Base-by-base conservation (phyloP, 1,140 invertebrate species). In the Druon quercuslanigerum region DNA sequence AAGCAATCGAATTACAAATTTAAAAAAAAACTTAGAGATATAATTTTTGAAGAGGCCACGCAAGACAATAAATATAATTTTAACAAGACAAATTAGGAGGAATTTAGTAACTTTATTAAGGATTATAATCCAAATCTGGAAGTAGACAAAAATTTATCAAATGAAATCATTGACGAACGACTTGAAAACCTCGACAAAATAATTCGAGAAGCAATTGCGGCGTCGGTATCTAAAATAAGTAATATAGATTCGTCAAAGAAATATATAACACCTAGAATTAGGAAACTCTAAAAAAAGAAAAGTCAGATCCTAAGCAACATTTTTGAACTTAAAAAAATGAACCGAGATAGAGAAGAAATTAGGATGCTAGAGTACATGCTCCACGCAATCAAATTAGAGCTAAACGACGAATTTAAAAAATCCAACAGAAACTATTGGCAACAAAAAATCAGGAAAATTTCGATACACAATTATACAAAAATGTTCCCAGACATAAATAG, bases 401-500 rank as follows among this genome's bases (percentile, higher is more conserved):
- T 79, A 33, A 77, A 77, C 72, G 19, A 14, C 8, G 75, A 80
- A 75, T 80, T 75, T 56, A 71, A 13, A 0, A 75, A 52, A 56
- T 17, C 75, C 0, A 72, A 17, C 51, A 80, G 20, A 20, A 77
- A 72, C 51, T 80, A 77, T 25, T 80, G 73, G 79, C 9, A 73
- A 40, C 14, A 50, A 0, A 16, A 57, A 40, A 70, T 80, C 1
- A 0, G 2, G 0, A 50, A 72, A n/a, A 77, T 80, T 16, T 72
- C 75, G 8, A 33, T 72, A 11, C 77, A 80, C 57, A 20, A 75
- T 40, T 70, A 73, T 50, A 56, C 20, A 66, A 66, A 66, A n/a
- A 73, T 80, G 9, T 79, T 79, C 72, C 76, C 75, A 2, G 74
- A 77, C 73, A 75, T 78, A 8, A 76, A 77, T 60, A 50, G 14